Base-by-base conservation (phyloP, 1,140 invertebrate genomes). In the Eumeta japonica region DNA sequence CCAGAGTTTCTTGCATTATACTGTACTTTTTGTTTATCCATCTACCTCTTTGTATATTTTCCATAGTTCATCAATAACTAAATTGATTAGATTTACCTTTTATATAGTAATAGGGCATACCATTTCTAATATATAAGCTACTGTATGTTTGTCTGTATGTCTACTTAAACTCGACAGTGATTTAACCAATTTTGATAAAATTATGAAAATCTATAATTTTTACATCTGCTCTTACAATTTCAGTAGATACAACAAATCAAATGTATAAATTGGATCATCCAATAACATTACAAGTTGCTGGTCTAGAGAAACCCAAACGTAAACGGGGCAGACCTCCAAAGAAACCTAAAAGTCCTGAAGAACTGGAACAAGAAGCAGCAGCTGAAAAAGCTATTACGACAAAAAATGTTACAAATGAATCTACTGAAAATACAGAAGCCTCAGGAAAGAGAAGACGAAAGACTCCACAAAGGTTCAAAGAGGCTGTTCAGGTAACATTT, bases 311-410 rank as follows among this genome's bases (percentile, higher is more conserved):
- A 48, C 84, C 84, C 2, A 80, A 78, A 56, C 64, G 81, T 39
- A 88, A 86, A 65, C 62, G 84, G 34, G 86, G 86, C 3, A 66
- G 86, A 36, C 86, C 85, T 2, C 80, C 81, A 2, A 87, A 86
- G 72, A 85, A 83, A 17, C 71, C 76, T 1, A 85, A 85, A 67
- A 45, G 54, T 14, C 67, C 76, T 10, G 58, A 66, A 30, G 68
- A 77, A 29, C 37, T 63, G 36, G 56, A 61, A 17, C 53, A 68
- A 40, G 48, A 60, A 24, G 35, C 20, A 7, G 37, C 48, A 1
- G 37, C 49, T 3, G 42, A 43, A 33, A 58, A 44, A 46, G 31
- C 18, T 31, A 30, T 37, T 10, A 9, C 46, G 41, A 29, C 30
- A 11, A 12, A 30, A 37, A 41, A 39, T 3, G 38, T 36, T 16